Percentiles rank a stretch among this genome's conserved stretches.
Conservation (phyloP, 2,797 vertebrate species). For the Anguilla obscura region DNA sequence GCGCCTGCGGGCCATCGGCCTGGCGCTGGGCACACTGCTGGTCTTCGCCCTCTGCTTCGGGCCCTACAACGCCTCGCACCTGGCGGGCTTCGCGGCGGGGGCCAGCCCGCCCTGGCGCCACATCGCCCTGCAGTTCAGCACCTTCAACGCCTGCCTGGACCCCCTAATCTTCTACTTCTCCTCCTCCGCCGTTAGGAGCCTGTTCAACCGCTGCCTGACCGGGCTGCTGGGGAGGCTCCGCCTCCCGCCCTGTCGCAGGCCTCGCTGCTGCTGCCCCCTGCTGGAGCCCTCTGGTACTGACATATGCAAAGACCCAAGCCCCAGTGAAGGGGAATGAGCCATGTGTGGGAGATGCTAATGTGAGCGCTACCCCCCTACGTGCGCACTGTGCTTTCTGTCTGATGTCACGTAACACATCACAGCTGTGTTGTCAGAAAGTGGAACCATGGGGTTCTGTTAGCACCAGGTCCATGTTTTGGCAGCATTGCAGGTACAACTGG, state of each 20-base stretch:
- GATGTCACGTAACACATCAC: background rate
- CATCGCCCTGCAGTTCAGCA: conserved; percentile 74
- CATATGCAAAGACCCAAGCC: conserved; percentile 36
- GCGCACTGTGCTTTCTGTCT: background rate
- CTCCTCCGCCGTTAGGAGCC: conserved; percentile 72
- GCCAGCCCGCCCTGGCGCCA: conserved; percentile 72
- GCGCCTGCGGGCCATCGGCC: conserved; percentile 73
- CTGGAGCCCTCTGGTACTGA: conserved; percentile 32
- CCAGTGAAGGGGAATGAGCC: conserved; percentile 11
- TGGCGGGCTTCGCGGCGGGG: conserved; percentile 72
- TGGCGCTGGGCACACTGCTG: conserved; percentile 74
- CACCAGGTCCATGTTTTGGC: background rate
- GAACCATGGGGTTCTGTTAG: background rate
- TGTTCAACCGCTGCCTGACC: conserved; percentile 64
- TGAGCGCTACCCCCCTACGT: background rate
- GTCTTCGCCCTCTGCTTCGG: conserved; percentile 83
- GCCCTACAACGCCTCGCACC: conserved; percentile 82
- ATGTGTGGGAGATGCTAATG: too few species aligned
- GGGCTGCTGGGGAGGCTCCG: conserved; percentile 55
- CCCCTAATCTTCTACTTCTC: conserved; percentile 88
- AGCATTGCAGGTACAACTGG: background rate
- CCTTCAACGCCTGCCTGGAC: conserved; percentile 85
- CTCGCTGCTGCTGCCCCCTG: background rate
- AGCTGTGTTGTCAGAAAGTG: background rate
- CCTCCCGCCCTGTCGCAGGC: conserved; percentile 52